Conservation (phyloP, 2,113 vertebrate species). For the Delphinus delphis region DNA sequence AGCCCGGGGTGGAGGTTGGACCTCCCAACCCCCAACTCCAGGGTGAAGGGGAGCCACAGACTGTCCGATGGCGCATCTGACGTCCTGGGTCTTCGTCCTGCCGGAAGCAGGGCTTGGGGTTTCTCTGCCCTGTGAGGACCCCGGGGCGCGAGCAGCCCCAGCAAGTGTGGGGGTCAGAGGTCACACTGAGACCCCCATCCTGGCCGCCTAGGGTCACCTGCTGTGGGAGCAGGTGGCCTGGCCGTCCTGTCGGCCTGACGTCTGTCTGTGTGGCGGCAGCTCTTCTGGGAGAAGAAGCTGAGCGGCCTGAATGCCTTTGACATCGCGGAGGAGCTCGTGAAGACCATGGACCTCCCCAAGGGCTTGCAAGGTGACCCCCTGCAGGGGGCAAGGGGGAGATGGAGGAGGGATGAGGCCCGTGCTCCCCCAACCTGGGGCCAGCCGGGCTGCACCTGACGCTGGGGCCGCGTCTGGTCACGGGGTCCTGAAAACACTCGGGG, state of each 20-base stretch:
- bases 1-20: background rate
- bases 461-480: background rate
- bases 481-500: background rate
- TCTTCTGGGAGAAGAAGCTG: constrained; percentile 99
- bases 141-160: background rate
- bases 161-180: background rate
- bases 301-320: constrained; percentile 97
- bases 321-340: constrained; percentile 97
- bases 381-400: background rate
- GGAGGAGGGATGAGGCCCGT: background rate
- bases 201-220: background rate
- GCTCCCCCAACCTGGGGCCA: background rate
- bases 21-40: background rate
- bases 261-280: constrained; percentile 79
- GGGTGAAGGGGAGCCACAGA: background rate
- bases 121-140: background rate
- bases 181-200: background rate
- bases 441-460: too few relatives aligned
- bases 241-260: background rate
- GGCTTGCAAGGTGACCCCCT: constrained; percentile 92
- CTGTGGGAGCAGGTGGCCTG: background rate
- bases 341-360: constrained; percentile 98
- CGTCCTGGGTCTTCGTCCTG: background rate
- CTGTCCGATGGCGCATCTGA: accelerated
- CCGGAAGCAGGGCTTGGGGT: background rate